A percentile compares a stretch with the other conserved stretches of the same genome.
Evolutionary conservation across 2,797 vertebrate species (phyloP).

Genomic region (Acanthopagrus latus): DNA sequence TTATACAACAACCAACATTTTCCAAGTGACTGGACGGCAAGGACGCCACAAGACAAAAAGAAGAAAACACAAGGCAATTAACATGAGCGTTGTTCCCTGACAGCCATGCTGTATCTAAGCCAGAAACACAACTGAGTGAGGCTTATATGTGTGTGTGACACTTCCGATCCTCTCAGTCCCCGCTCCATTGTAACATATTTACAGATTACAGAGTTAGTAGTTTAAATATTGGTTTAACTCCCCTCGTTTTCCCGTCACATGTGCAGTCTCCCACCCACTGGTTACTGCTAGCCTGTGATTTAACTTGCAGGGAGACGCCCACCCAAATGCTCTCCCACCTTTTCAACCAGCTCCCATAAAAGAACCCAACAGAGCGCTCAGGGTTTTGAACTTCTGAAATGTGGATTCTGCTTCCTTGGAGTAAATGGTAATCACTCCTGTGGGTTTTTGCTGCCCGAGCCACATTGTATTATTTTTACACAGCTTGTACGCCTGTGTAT

Average conservation of each 20-base stretch:
- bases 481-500: constrained; percentile 7
- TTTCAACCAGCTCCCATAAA: constrained; percentile 26
- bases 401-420: constrained; percentile 21
- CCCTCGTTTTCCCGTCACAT: constrained; percentile 49
- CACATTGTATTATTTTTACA: constrained; percentile 19
- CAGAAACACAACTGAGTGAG: background rate
- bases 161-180: constrained; percentile 5
- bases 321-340: constrained; percentile 42
- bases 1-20: too few relatives aligned
- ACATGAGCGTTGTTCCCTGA: background rate
- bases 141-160: constrained; percentile 2
- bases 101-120: background rate
- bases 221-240: constrained; percentile 61
- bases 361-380: constrained; percentile 14
- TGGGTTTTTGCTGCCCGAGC: constrained; percentile 28
- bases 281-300: constrained; percentile 61
- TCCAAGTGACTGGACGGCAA: too few relatives aligned
- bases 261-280: constrained; percentile 54
- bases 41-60: background rate
- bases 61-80: constrained; percentile 11
- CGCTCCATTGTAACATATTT: constrained; percentile 26
- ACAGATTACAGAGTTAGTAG: constrained; percentile 51
- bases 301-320: constrained; percentile 40
- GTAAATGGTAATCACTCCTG: constrained; percentile 30
- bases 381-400: constrained; percentile 2